Base-by-base conservation (phyloP, 2,797 vertebrate genomes). In the Podargus strigoides region DNA sequence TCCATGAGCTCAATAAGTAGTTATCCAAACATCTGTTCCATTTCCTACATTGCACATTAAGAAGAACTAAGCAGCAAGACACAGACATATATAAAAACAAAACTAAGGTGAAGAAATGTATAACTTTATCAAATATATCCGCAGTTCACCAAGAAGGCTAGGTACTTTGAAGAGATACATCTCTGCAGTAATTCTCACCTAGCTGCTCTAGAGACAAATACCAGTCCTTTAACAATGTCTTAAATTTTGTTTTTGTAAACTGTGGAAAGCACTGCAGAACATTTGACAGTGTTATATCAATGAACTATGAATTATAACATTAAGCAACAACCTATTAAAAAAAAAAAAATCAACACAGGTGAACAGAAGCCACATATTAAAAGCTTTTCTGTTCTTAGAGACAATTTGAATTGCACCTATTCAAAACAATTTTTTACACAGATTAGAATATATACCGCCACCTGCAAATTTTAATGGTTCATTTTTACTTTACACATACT, bases 1-100 rank as follows among this genome's bases (percentile, higher is more conserved):
- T 94, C 88, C 49, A 59, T 83, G 78, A 91, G 93, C 76, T 94
- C 76, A 47, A 44, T 96, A 95, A 97, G 82, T 58, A 96, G 93
- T 76, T 97, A 95, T 91, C 88, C 76, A 96, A 97, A 97, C 96
- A 98, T 96, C 97, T 98, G 97, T 95, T 97, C 93, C 30, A 72
- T 73, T 97, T 82, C 95, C 89, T 94, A 90, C 94, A 58, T 93
- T 93, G 95, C 85, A 15, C 91, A 93, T 95, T 97, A 96, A 94
- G 96, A 97, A 95, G 95, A 95, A 94, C 93, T 95, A 95, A 97
- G 95, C 93, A 96, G 94, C 85, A 94, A 94, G 73, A 72, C 88
- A 76, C 56, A 94, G 90, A 91, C 50, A 96, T 96, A 97, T 95
- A 93, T 89, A 94, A 96, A 93, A 96, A 95, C 93, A 95, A 95